These are phyloP conservation scores for Marcusenius ussheri DNA, from an alignment of 2,113 vertebrate genomes.

Conservation along the genomic window DNA sequence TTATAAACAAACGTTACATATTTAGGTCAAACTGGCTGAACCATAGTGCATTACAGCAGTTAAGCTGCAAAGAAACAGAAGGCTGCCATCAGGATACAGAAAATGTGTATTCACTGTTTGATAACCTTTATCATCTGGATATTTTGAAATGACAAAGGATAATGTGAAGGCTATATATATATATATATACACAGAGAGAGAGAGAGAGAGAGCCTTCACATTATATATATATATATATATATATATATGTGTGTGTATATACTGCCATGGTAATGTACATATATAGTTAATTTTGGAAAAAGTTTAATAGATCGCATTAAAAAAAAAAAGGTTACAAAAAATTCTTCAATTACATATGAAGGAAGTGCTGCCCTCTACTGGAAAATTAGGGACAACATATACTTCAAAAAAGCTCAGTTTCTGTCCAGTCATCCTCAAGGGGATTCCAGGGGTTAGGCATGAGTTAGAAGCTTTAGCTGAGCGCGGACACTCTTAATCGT, in stretches of 20 bases:
- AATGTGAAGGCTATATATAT: neutral
- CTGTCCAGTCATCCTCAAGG: neutral
- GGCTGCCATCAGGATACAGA: neutral
- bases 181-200: too few species aligned
- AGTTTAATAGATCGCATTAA: neutral
- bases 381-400: neutral
- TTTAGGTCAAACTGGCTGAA: neutral
- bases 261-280: too few species aligned
- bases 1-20: neutral
- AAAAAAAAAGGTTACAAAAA: neutral
- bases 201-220: too few species aligned
- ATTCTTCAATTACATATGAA: neutral
- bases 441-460: neutral
- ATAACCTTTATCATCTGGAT: neutral
- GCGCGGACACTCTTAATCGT: neutral
- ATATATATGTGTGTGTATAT: too few species aligned
- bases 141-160: neutral
- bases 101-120: neutral
- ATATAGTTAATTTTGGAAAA: neutral
- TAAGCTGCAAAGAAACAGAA: neutral
- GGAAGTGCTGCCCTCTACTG: slow-evolving; percentile 9
- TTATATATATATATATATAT: too few species aligned
- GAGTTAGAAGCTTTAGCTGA: neutral
- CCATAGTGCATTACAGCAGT: neutral
- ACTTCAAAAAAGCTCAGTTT: neutral